Conservation (phyloP, 2,797 vertebrate species). For the Schizopygopsis pylzovi region DNA sequence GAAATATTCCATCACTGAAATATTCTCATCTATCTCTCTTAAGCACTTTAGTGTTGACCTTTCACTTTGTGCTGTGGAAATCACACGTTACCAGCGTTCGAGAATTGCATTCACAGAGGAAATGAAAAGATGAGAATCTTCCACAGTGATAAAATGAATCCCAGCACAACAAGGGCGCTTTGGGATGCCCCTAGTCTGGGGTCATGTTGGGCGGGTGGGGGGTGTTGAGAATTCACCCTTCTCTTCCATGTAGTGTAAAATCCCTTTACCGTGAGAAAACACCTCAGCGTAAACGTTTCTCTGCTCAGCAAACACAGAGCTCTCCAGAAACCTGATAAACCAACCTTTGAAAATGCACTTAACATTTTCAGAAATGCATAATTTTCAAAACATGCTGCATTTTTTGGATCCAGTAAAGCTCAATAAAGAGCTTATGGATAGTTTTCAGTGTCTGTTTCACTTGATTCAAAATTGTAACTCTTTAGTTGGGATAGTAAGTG, state of each 20-base stretch:
- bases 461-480: no score
- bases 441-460: no score
- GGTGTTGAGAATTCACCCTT: neutral
- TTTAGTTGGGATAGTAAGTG: no score
- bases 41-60: constrained; percentile 44
- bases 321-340: constrained; percentile 30
- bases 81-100: constrained; percentile 11
- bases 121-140: constrained; percentile 49
- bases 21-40: constrained; percentile 49
- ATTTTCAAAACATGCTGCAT: constrained; percentile 20
- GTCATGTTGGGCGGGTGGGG: neutral
- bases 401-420: no score
- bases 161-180: constrained; percentile 23
- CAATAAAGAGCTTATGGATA: no score
- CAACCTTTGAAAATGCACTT: constrained; percentile 22
- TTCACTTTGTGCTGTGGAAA: constrained; percentile 48
- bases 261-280: constrained; percentile 33
- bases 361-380: constrained; percentile 44
- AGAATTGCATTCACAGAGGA: constrained; percentile 26
- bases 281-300: constrained; percentile 1
- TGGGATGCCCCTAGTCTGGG: neutral
- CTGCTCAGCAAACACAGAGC: neutral
- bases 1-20: constrained; percentile 8
- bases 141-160: constrained; percentile 38
- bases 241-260: constrained; percentile 19